phyloP scores from a whole-genome alignment of 2,797 vertebrate species.

The Sparidentex hasta region DNA sequence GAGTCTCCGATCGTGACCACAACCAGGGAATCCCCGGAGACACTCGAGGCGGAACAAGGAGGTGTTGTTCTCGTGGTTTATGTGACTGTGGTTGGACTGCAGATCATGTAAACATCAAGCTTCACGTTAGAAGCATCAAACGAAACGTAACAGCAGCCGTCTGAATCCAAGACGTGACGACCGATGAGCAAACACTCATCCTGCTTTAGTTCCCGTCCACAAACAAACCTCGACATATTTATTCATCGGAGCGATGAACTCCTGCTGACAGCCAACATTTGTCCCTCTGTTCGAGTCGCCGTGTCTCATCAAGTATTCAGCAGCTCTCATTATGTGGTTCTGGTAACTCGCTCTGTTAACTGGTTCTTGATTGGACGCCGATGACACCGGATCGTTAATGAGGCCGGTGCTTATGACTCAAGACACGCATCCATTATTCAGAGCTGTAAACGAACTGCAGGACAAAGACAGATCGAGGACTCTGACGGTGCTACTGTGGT shows the following conservation, averaged over 20 bases:
- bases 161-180: too few relatives aligned
- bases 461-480: constrained; percentile 1
- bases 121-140: neutral
- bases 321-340: constrained; percentile 36
- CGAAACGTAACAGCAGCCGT: neutral
- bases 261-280: constrained; percentile 30
- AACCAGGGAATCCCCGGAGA: neutral
- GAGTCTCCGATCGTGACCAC: neutral
- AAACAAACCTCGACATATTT: neutral
- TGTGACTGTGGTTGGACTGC: neutral
- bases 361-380: neutral
- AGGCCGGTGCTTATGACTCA: constrained; percentile 13
- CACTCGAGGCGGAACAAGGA: neutral
- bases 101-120: neutral
- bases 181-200: constrained; percentile 11
- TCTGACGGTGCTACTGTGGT: neutral
- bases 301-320: constrained; percentile 30
- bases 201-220: neutral
- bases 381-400: constrained; percentile 15
- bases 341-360: constrained; percentile 9
- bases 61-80: neutral
- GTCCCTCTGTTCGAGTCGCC: constrained; percentile 13
- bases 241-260: constrained; percentile 6
- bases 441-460: neutral
- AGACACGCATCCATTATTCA: neutral